Percentiles rank a stretch among this genome's conserved stretches.
Conservation (phyloP, 92 coral and sea anemone species). For the Hydrozoanthus gracilis region DNA sequence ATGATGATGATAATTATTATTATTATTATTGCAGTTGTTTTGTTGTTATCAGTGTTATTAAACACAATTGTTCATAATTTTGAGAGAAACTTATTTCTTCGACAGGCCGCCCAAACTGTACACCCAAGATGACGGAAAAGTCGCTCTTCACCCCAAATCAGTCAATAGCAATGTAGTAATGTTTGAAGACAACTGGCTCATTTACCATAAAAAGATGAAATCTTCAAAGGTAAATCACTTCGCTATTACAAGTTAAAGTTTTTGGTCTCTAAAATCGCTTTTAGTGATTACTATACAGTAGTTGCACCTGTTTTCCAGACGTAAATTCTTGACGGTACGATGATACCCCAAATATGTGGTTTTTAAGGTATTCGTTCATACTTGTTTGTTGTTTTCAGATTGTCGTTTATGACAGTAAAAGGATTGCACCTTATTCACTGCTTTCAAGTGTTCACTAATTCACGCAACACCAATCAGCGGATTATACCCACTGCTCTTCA, state of each 20-base stretch:
- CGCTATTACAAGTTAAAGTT: too few species aligned
- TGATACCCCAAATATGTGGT: too few species aligned
- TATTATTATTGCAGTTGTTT: too few species aligned
- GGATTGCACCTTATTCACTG: neutral
- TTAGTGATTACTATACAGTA: neutral
- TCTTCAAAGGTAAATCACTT: conserved; percentile 75
- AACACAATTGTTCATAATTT: neutral
- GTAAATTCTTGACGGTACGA: conserved; percentile 86
- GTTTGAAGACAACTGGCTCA: conserved; percentile 91
- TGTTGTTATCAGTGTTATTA: neutral
- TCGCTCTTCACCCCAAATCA: conserved; percentile 90
- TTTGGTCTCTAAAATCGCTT: neutral
- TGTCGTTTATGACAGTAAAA: neutral
- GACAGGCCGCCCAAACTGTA: conserved; percentile 77
- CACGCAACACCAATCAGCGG: neutral
- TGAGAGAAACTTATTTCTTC: neutral
- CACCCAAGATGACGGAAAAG: conserved; percentile 87
- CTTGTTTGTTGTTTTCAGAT: neutral
- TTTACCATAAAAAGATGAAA: conserved; percentile 93
- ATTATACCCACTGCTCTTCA: neutral
- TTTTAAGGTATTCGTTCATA: conserved; percentile 83
- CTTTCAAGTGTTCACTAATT: neutral
- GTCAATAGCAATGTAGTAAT: conserved; percentile 76
- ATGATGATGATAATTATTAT: too few species aligned
- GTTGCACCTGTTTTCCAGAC: conserved; percentile 51